Evolutionary conservation across 2,888 invertebrate species (phyloP).

Genomic region (Oxytorus armatus): DNA sequence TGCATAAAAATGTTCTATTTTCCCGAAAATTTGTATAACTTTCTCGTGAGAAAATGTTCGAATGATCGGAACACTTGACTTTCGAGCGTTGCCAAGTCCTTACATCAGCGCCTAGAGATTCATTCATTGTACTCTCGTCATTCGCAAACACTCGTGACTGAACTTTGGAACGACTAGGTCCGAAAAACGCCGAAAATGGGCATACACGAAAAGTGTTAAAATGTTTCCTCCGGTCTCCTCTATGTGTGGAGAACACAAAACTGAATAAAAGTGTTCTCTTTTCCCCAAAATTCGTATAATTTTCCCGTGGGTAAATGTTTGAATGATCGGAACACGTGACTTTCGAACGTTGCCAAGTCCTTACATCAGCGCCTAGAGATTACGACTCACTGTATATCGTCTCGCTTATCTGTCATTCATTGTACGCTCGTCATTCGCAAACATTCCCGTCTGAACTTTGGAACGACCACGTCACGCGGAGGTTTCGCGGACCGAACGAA

Average conservation of each 20-base stretch:
- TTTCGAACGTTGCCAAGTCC: constrained; percentile 17
- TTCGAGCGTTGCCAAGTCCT: constrained; percentile 27
- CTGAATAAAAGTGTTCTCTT: neutral
- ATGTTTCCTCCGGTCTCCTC: too few relatives aligned
- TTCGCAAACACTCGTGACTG: constrained; percentile 35
- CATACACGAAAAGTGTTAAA: too few relatives aligned
- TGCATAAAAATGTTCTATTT: neutral
- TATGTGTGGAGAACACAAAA: too few relatives aligned
- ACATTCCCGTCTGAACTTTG: constrained; percentile 46
- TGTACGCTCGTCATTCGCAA: constrained; percentile 36
- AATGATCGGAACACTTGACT: constrained; percentile 11
- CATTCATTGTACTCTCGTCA: constrained; percentile 15
- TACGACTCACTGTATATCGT: constrained; percentile 29
- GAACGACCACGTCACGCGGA: constrained; percentile 52
- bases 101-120: constrained; percentile 48
- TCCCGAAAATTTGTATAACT: neutral
- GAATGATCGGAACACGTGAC: constrained; percentile 14
- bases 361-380: constrained; percentile 52
- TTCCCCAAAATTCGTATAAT: neutral
- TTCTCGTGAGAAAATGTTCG: neutral
- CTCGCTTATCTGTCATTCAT: constrained; percentile 15
- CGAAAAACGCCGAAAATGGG: too few relatives aligned
- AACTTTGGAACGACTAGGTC: constrained; percentile 58
- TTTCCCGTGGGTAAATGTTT: neutral
- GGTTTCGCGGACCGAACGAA: constrained; percentile 32